Conservation (phyloP, 1,140 invertebrate genomes). For the Philopotamus ludificatus region DNA sequence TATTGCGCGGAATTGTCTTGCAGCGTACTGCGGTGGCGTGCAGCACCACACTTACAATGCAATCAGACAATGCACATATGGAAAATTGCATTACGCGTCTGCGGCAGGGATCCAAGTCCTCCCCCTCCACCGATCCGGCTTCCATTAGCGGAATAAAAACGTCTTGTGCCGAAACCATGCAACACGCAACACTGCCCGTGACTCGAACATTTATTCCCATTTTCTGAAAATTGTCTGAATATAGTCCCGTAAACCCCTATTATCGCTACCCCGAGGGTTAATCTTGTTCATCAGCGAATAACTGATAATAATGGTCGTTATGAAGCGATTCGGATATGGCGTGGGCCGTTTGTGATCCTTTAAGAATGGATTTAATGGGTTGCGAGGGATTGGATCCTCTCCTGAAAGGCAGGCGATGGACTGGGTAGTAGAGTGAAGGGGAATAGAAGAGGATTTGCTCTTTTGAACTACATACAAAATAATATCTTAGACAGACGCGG, state of each 20-base stretch:
- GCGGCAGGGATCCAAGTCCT: not conserved
- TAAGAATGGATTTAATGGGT: conserved; percentile 34
- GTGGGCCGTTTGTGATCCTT: conserved; percentile 31
- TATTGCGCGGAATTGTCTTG: not conserved
- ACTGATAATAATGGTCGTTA: not conserved
- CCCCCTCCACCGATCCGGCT: not conserved
- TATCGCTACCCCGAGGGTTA: not conserved
- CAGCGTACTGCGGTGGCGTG: not conserved
- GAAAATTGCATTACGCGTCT: conserved; percentile 28
- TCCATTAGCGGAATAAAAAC: no score
- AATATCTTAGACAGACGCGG: no score
- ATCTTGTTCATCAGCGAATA: not conserved
- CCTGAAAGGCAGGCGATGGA: no score
- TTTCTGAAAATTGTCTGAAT: not conserved
- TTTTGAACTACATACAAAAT: no score
- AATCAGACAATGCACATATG: conserved; percentile 19
- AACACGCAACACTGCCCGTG: no score
- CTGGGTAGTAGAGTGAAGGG: no score
- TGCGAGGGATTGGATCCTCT: conserved; percentile 12
- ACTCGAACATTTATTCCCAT: no score
- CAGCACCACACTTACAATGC: not conserved
- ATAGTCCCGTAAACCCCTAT: not conserved
- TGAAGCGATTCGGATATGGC: conserved; percentile 2
- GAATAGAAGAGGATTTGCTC: no score
- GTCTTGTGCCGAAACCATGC: no score